Evolutionary conservation across 2,797 vertebrate species (phyloP), one percentile per base, ranked within the genome.

Genomic region (Parauchenoglanis punctatus): DNA sequence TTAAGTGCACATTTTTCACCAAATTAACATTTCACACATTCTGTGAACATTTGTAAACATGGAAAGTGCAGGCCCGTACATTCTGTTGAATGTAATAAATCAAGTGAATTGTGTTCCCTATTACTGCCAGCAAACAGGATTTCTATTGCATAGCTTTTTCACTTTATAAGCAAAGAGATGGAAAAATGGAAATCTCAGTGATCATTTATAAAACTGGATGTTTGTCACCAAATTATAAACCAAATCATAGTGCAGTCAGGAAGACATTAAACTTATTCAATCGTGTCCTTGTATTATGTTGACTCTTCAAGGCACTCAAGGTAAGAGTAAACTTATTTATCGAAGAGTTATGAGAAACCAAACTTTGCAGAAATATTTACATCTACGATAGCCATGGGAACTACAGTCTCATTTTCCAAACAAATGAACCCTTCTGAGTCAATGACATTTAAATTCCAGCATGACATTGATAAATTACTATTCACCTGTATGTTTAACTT

Each of bases 21-120:
- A 85, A 76, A 85, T 87, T 87, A 81, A 63, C 61, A 83, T 83
- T 78, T 83, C 61, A 70, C 5, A 61, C 76, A 68, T 52, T 59
- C 44, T 73, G 73, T 65, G 56, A 49, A 76, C 46, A 70, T 81
- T 59, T 85, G 52, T 46, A 40, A 59, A 35, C 83, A 44, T 81
- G 59, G 81, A 75, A 83, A 87, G 5, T 75, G n/a, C 65, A 28
- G 81, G 65, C 70, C 65, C 10, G 35, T 59, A 72, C 20, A 31
- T 81, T 75, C 31, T 25, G 40, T 25, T 59, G 20, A 52, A 35
- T 76, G 61, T 78, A 86, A 76, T 70, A 76, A 86, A 88, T 88
- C 76, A 88, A 61, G 28, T 46, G 70, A 86, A 75, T 85, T 17
- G 1, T 88, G 82, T 35, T 76, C 28, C 12, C 52, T 44, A 12